Conservation (phyloP, 2,113 vertebrate genomes). For the Nicator chloris region DNA sequence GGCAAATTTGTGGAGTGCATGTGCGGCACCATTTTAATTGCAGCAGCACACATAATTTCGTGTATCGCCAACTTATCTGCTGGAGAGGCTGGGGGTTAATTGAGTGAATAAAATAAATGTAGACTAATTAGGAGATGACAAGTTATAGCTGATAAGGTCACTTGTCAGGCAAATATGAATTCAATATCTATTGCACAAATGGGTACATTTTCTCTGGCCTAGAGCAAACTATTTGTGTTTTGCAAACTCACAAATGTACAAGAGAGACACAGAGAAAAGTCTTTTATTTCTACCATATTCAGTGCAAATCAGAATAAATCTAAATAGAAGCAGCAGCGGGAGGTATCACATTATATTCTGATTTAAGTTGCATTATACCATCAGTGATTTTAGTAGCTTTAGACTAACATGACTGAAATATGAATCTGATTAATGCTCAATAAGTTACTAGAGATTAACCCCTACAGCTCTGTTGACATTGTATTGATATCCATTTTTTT, state of each 20-base stretch:
- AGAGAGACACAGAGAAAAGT: neutral
- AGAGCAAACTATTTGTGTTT: neutral
- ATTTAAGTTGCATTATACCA: neutral
- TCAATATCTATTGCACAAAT: conserved; percentile 3
- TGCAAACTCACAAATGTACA: neutral
- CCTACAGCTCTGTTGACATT: neutral
- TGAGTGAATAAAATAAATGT: neutral
- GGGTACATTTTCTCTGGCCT: conserved; percentile 25
- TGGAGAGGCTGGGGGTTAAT: neutral
- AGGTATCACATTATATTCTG: neutral
- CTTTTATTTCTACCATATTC: neutral
- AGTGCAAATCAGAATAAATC: neutral
- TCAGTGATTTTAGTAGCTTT: neutral
- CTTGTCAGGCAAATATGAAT: conserved; percentile 36
- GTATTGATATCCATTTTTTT: neutral
- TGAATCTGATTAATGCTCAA: neutral
- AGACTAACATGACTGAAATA: neutral
- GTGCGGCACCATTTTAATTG: neutral
- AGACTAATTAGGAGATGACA: conserved; percentile 31
- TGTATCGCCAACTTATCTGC: neutral
- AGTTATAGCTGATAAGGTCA: conserved; percentile 39
- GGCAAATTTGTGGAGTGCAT: neutral
- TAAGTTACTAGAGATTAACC: neutral
- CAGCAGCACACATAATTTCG: neutral
- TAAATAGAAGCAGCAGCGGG: neutral